These are phyloP conservation scores for Hetaerina titia DNA, from an alignment of 2,888 invertebrate species.

Conservation along the genomic window DNA sequence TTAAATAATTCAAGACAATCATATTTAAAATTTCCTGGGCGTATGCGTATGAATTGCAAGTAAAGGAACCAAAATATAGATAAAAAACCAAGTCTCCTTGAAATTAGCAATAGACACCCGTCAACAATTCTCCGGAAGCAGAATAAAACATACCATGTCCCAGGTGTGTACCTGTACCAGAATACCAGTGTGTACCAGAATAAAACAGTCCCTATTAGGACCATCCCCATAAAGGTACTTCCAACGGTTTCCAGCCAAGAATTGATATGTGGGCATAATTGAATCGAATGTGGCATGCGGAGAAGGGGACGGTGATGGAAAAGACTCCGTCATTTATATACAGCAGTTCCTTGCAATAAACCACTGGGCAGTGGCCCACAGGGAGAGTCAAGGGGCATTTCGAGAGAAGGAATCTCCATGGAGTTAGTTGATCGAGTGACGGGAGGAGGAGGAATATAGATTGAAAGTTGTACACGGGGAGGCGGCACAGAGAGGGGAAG, in stretches of 20 bases:
- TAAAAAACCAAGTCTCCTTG: not conserved
- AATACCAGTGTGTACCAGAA: too few relatives aligned
- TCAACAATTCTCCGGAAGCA: not conserved
- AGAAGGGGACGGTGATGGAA: not conserved
- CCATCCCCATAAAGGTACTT: not conserved
- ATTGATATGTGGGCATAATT: not conserved
- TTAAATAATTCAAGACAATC: not conserved
- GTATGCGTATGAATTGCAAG: not conserved
- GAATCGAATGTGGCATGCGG: not conserved
- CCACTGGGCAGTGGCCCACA: not conserved
- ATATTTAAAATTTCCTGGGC: not conserved
- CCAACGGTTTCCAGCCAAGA: not conserved
- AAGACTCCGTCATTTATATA: conserved; percentile 6
- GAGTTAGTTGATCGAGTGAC: not conserved
- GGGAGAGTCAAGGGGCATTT: not conserved
- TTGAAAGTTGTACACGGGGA: not conserved
- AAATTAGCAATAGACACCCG: not conserved
- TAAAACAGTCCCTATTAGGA: not conserved
- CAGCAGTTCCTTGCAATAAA: conserved; percentile 7
- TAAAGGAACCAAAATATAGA: not conserved
- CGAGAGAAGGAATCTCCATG: conserved; percentile 36
- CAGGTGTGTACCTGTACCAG: too few relatives aligned
- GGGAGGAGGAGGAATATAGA: conserved; percentile 16
- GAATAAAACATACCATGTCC: not conserved
- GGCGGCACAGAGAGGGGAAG: not conserved